A percentile compares a stretch with the other conserved stretches of the same genome.
Conservation (phyloP, 1,140 invertebrate genomes). For the Drosophila bocqueti region DNA sequence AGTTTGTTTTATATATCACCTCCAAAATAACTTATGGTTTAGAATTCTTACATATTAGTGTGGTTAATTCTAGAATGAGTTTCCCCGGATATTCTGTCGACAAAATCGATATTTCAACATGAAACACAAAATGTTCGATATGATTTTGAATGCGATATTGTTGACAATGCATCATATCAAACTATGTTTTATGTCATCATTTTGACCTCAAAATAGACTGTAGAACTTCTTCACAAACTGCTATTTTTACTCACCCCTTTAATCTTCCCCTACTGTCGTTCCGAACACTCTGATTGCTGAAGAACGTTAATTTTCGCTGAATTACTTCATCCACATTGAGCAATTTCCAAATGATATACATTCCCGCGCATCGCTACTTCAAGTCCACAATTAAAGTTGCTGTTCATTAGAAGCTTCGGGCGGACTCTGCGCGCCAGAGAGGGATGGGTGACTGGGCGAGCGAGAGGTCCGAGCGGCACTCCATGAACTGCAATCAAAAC, state of each 20-base stretch:
- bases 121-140: too few relatives aligned
- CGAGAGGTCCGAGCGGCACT: conserved; percentile 37
- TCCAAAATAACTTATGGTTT: too few relatives aligned
- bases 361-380: conserved; percentile 27
- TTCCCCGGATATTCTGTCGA: too few relatives aligned
- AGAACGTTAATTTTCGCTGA: conserved; percentile 40
- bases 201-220: not conserved
- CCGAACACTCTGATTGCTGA: not conserved
- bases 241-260: not conserved
- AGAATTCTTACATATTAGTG: too few relatives aligned
- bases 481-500: conserved; percentile 82
- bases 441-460: conserved; percentile 8
- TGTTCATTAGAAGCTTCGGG: conserved; percentile 44
- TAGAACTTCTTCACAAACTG: too few relatives aligned
- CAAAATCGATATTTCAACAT: too few relatives aligned
- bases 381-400: conserved; percentile 65
- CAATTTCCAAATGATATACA: conserved; percentile 44
- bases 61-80: too few relatives aligned
- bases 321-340: conserved; percentile 45
- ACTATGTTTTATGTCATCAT: not conserved
- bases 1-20: too few relatives aligned
- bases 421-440: not conserved
- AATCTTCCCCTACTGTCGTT: not conserved
- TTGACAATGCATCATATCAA: too few relatives aligned
- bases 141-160: too few relatives aligned